These are phyloP conservation scores for Schizothorax lantsangensis DNA, from an alignment of 2,797 vertebrate species.

Conservation along the genomic window DNA sequence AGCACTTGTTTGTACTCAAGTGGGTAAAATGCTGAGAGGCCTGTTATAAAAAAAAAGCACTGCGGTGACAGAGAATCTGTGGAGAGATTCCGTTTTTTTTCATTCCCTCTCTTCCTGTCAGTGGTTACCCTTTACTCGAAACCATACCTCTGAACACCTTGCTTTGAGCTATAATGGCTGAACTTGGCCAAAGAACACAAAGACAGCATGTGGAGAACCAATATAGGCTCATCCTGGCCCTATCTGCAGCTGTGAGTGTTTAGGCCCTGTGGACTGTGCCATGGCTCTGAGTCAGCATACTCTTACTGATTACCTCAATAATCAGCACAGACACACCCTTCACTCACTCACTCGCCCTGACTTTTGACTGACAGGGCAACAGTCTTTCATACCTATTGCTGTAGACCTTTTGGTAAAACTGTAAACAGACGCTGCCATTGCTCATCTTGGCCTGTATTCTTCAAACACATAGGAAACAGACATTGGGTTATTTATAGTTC, in stretches of 20 bases:
- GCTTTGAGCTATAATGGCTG: not conserved
- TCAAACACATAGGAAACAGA: conserved; percentile 27
- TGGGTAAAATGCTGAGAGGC: not conserved
- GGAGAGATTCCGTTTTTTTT: not conserved
- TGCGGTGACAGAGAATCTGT: not conserved
- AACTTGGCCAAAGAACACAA: not conserved
- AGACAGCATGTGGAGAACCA: not conserved
- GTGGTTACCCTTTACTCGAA: not conserved
- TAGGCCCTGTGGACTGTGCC: not conserved
- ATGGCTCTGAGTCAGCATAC: conserved; percentile 24
- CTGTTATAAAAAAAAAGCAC: not conserved
- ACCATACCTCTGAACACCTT: not conserved
- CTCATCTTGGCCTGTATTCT: conserved; percentile 38
- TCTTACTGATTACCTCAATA: conserved; percentile 19
- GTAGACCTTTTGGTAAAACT: conserved; percentile 2
- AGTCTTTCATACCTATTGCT: conserved; percentile 9
- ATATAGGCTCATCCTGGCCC: not conserved
- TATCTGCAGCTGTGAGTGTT: not conserved
- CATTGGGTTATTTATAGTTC: conserved; percentile 31
- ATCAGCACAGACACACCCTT: conserved; percentile 34
- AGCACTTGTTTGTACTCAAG: conserved; percentile 5
- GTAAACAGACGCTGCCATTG: not conserved
- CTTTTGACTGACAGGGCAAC: not conserved
- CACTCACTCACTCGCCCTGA: not conserved
- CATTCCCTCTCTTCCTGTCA: not conserved